These are phyloP conservation scores for Heliornis fulica DNA, from an alignment of 2,113 vertebrate genomes.

Conservation along the genomic window DNA sequence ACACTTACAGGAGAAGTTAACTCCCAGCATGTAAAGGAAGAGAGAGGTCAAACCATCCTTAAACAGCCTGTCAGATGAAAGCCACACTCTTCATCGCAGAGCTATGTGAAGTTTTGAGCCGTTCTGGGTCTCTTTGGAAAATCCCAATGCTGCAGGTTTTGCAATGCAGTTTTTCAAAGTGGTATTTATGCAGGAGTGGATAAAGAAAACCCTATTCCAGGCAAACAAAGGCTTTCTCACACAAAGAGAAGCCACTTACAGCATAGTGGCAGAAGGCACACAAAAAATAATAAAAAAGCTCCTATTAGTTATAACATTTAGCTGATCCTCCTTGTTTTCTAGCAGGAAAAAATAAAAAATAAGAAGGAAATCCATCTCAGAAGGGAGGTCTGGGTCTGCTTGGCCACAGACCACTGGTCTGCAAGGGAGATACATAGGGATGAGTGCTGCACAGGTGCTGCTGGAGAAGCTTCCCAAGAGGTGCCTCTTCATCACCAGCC, in stretches of 20 bases:
- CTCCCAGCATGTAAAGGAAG: slow-evolving; percentile 78
- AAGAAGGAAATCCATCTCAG: too few relatives aligned
- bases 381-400: not conserved
- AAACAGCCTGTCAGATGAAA: slow-evolving; percentile 70
- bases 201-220: not conserved
- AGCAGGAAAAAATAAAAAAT: not conserved
- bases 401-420: not conserved
- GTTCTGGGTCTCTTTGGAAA: not conserved
- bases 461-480: not conserved
- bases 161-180: slow-evolving; percentile 14
- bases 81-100: not conserved
- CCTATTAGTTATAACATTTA: not conserved
- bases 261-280: not conserved
- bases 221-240: slow-evolving; percentile 12
- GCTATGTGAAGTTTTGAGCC: slow-evolving; percentile 6
- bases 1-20: slow-evolving; percentile 75
- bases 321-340: not conserved
- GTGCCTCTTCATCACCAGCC: not conserved
- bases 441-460: not conserved
- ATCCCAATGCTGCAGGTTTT: not conserved
- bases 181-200: not conserved
- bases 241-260: not conserved
- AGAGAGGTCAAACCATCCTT: slow-evolving; percentile 84
- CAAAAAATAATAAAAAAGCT: not conserved
- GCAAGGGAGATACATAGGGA: not conserved